Evolutionary conservation across 2,888 invertebrate genomes (phyloP).

Genomic region (Limnephilus lunatus): DNA sequence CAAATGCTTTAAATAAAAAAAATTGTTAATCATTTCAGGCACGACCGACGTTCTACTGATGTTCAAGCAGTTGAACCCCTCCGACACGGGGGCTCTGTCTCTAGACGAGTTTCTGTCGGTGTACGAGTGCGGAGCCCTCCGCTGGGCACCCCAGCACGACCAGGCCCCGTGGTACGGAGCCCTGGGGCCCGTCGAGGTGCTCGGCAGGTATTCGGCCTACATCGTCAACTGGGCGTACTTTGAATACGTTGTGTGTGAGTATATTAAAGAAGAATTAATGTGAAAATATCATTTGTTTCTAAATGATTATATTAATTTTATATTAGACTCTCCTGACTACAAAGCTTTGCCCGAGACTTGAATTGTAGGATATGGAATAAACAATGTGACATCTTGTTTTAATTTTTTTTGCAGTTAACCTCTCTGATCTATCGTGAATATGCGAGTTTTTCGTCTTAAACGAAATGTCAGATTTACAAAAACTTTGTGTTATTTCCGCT

Average conservation of each 20-base stretch:
- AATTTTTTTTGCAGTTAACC: background rate
- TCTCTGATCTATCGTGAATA: no score
- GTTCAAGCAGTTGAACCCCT: constrained; percentile 87
- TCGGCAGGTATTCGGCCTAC: constrained; percentile 79
- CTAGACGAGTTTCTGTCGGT: constrained; percentile 85
- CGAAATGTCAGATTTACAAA: no score
- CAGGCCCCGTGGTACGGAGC: constrained; percentile 85
- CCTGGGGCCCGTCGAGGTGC: constrained; percentile 79
- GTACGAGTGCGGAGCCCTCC: constrained; percentile 84
- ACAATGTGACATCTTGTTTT: background rate
- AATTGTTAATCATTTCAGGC: constrained; percentile 72
- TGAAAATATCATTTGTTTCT: background rate
- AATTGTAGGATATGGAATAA: background rate
- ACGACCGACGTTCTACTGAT: constrained; percentile 86
- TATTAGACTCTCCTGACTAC: no score
- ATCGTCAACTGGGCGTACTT: constrained; percentile 86
- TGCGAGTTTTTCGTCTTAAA: no score
- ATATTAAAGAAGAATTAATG: background rate
- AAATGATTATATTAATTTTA: background rate
- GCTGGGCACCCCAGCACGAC: constrained; percentile 85
- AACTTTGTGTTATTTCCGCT: no score
- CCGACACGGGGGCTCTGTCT: constrained; percentile 81
- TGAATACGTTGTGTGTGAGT: constrained; percentile 84
- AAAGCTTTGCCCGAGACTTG: background rate
- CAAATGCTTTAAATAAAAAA: no score